Base-by-base conservation (phyloP, 2,113 vertebrate genomes). In the Connochaetes taurinus region DNA sequence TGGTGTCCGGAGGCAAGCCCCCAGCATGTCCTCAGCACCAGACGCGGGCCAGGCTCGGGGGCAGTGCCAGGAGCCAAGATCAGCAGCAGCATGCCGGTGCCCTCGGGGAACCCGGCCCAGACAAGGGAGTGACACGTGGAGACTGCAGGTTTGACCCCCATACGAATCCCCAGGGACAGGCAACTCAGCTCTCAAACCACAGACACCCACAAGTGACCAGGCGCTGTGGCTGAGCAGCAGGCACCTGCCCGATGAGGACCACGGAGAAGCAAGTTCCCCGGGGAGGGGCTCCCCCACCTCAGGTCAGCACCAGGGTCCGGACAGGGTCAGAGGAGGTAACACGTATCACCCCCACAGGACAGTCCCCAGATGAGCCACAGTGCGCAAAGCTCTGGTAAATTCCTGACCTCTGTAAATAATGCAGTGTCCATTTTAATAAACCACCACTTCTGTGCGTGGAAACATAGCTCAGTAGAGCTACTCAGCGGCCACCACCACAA, bases 81-180 rank as follows among this genome's bases (percentile, higher is more conserved):
- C 15, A 62, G 17, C 84, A 23, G 52, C 27, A 31, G 29, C 4
- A 13, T 5, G 7, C 23, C 0, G 0, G n/a, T 31, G 25, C 11
- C 40, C 15, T 50, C 3, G 2, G 40, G 43, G 13, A 82, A 23
- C 67, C 57, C 17, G 0, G 2, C 45, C 23, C 47, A 6, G 9
- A 29, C 9, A 5, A 47, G 64, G 33, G 64, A 84, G 9, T 8
- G 5, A 33, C 5, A 4, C 0, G 15, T 2, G 78, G 25, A 40
- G 31, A 27, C 45, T 6, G 2, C n/a, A 31, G 31, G 4, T 2
- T 4, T 27, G 57, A 64, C 50, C 36, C 36, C 36, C 8, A 58
- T 17, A 23, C 0, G 0, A 29, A 16, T 13, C 25, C 93, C 74
- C 17, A 8, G 47, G 5, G 90, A 55, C 43, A 43, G 25, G 31